Conservation (phyloP, 2,113 vertebrate genomes). For the Pachycephala philippinensis region DNA sequence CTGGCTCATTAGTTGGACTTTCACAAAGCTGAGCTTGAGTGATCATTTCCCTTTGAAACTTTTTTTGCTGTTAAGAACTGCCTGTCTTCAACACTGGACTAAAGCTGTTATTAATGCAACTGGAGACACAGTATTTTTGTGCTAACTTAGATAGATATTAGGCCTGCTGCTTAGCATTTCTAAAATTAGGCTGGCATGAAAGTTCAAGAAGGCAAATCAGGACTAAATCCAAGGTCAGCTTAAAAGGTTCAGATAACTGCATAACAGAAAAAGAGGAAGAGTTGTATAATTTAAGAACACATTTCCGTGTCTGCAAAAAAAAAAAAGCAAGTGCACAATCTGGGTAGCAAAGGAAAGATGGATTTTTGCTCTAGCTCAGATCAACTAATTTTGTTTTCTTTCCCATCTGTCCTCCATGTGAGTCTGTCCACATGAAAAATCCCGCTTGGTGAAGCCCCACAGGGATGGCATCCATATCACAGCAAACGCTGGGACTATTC, state of each 20-base stretch:
- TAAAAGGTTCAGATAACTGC: neutral
- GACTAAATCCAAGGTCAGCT: slow-evolving; percentile 12
- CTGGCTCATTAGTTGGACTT: neutral
- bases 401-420: slow-evolving; percentile 55
- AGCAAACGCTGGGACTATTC: slow-evolving; percentile 9
- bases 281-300: neutral
- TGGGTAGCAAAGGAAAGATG: slow-evolving; percentile 43
- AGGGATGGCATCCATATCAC: slow-evolving; percentile 27
- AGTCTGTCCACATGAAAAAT: slow-evolving; percentile 39
- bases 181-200: neutral
- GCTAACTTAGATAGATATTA: slow-evolving; percentile 1
- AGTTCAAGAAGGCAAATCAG: slow-evolving; percentile 25
- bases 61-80: neutral
- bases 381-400: slow-evolving; percentile 47
- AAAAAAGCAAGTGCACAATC: slow-evolving; percentile 21
- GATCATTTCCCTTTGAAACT: neutral
- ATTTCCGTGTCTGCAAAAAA: neutral
- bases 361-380: slow-evolving; percentile 9
- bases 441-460: slow-evolving; percentile 29
- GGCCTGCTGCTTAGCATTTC: neutral
- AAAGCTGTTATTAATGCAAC: neutral
- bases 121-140: neutral
- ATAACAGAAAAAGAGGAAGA: slow-evolving; percentile 2
- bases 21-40: neutral
- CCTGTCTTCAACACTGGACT: neutral